Evolutionary conservation across 1,140 invertebrate genomes (phyloP).

Genomic region (Brachionus rubens): DNA sequence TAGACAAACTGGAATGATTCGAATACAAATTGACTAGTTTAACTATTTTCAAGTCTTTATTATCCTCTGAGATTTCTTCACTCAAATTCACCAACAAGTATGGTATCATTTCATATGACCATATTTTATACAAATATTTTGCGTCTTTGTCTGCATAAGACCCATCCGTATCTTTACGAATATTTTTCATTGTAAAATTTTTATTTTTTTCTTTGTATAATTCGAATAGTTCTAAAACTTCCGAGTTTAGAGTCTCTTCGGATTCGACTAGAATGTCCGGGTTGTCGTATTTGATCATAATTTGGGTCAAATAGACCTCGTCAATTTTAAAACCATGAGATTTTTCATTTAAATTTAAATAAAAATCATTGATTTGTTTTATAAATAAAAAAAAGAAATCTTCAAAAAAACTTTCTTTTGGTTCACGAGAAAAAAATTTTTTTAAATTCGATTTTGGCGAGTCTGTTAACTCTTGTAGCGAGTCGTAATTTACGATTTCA

Average conservation of each 20-base stretch:
- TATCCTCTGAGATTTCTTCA: background rate
- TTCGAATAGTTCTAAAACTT: background rate
- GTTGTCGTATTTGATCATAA: background rate
- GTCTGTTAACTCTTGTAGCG: background rate
- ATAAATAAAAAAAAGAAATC: background rate
- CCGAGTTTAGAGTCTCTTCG: background rate
- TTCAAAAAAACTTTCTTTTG: background rate
- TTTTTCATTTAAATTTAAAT: background rate
- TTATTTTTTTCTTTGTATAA: background rate
- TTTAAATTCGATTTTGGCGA: background rate
- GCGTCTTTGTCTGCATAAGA: background rate
- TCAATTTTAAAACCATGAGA: background rate
- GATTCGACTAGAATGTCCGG: background rate
- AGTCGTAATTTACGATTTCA: conserved; percentile 5
- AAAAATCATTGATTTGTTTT: conserved; percentile 1
- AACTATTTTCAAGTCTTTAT: background rate
- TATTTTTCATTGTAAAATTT: background rate
- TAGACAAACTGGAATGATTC: background rate
- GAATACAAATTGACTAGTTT: conserved; percentile 12
- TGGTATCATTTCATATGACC: conserved; percentile 18
- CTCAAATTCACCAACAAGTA: conserved; percentile 2
- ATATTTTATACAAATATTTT: background rate
- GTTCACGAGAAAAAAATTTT: background rate
- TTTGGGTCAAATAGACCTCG: background rate
- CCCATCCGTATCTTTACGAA: background rate